Base-by-base conservation (phyloP, 2,113 vertebrate species). In the Hepsetus odoe region DNA sequence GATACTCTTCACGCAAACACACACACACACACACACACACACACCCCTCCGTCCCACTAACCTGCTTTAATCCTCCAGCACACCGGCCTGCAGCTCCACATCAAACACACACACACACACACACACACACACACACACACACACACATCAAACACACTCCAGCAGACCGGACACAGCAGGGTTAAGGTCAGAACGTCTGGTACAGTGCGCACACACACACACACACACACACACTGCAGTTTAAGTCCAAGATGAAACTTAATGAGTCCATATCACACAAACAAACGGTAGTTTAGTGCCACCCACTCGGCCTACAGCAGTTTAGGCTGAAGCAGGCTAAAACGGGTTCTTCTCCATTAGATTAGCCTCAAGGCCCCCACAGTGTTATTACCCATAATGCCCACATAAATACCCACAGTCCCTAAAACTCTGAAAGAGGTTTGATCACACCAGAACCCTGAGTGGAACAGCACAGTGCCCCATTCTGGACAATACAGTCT, bases 51-150 rank as follows among this genome's bases (percentile, higher is more conserved):
- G 79, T 51, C 64, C 80, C 66, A 73, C 62, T 82, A 72, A 79
- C 61, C 80, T 66, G 79, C 80, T 79, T 82, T 79, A 65, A 82
- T 78, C 75, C 62, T 74, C 72, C 67, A 58, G 35, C 18, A 2
- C 20, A 58, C 72, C 58, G 11, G 26, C 58, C 18, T n/a, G 70
- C 20, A 14, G 62, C 46, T 26, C 62, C n/a, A 53, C 62, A 76
- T 76, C 74, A 46, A 65, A 56, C 40, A 76, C 32, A 32, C 79
- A 69, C 72, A 68, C 26, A 58, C 24, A 72, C 11, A n/a, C n/a
- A n/a, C n/a, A n/a, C n/a, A n/a, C n/a, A n/a, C n/a, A n/a, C 62
- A 28, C 26, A 42, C 51, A 28, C 72, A 46, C 42, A n/a, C 53
- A 11, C 42, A 4, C 20, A 68, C 76, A 67, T 81, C 72, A 79